phyloP scores from a whole-genome alignment of 1,140 invertebrate genomes.

The Mylabris phalerata region DNA sequence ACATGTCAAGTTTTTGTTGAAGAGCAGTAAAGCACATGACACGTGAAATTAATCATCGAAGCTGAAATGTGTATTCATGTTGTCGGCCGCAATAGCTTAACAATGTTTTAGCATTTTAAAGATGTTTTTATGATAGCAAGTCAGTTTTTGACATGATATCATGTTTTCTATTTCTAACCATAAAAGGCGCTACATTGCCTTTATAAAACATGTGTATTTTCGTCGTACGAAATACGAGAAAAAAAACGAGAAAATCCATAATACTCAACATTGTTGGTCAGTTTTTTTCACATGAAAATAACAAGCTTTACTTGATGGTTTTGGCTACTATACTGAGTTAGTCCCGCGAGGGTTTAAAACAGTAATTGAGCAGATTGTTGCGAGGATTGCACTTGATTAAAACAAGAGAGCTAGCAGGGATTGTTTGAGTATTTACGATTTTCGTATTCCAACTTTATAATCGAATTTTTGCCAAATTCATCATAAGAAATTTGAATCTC shows the following conservation, averaged over 20 bases:
- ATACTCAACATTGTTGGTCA: no score
- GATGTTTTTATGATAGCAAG: conserved; percentile 2
- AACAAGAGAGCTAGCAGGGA: conserved; percentile 23
- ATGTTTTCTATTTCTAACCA: not conserved
- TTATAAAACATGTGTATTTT: conserved; percentile 3
- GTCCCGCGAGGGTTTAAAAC: conserved; percentile 17
- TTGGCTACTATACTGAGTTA: conserved; percentile 10
- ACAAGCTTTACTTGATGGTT: conserved; percentile 5
- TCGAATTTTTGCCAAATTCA: no score
- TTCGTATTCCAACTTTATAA: no score
- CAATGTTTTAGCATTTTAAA: conserved; percentile 4
- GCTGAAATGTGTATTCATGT: conserved; percentile 5
- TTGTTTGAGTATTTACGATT: not conserved
- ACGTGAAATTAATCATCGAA: conserved; percentile 6
- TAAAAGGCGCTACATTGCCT: not conserved
- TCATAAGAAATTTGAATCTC: no score
- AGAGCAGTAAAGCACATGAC: no score
- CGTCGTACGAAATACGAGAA: not conserved
- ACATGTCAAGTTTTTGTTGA: no score
- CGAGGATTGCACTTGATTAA: conserved; percentile 30
- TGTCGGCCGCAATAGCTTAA: not conserved
- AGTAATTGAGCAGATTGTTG: conserved; percentile 31
- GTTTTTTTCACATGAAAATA: conserved; percentile 10
- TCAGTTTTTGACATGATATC: not conserved
- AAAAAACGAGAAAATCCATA: not conserved